Evolutionary conservation across 2,888 invertebrate species (phyloP).

Genomic region (Diarsia dahlii): DNA sequence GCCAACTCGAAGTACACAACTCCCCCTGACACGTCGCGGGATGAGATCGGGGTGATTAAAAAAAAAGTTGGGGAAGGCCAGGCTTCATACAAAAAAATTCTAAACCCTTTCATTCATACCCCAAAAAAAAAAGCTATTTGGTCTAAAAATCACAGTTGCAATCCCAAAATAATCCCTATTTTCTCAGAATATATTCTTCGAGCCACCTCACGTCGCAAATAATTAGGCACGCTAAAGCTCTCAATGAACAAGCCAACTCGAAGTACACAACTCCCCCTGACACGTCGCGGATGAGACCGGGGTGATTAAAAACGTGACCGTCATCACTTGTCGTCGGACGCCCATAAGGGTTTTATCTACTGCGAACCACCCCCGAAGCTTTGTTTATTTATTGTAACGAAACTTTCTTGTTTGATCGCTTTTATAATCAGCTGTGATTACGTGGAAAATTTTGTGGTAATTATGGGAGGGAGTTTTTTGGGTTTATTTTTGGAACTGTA

Average conservation of each 20-base stretch:
- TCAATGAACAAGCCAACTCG: slow-evolving; percentile 62
- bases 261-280: slow-evolving; percentile 79
- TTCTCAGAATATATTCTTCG: slow-evolving; percentile 1
- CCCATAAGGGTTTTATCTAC: slow-evolving; percentile 88
- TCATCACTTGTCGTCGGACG: slow-evolving; percentile 87
- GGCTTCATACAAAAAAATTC: too few species aligned
- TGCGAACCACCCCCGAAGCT: slow-evolving; percentile 81
- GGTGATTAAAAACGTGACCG: slow-evolving; percentile 91
- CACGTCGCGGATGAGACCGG: slow-evolving; percentile 85
- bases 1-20: slow-evolving; percentile 72
- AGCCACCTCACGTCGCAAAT: slow-evolving; percentile 43
- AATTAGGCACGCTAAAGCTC: slow-evolving; percentile 55
- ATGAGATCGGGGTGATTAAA: slow-evolving; percentile 79
- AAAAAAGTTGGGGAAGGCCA: too few species aligned
- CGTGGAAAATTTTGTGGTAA: slow-evolving; percentile 56
- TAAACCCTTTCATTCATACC: background rate
- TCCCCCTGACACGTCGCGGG: slow-evolving; percentile 84
- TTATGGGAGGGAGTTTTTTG: slow-evolving; percentile 16
- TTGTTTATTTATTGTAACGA: slow-evolving; percentile 85
- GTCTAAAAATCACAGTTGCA: background rate
- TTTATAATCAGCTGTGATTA: slow-evolving; percentile 63
- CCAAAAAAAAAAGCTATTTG: background rate
- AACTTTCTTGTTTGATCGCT: slow-evolving; percentile 68
- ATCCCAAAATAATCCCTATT: background rate
- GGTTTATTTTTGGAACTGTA: background rate